Percentiles rank a stretch among this genome's conserved stretches.
Evolutionary conservation across 2,113 vertebrate species (phyloP).

Genomic region (Glaucidium brasilianum): DNA sequence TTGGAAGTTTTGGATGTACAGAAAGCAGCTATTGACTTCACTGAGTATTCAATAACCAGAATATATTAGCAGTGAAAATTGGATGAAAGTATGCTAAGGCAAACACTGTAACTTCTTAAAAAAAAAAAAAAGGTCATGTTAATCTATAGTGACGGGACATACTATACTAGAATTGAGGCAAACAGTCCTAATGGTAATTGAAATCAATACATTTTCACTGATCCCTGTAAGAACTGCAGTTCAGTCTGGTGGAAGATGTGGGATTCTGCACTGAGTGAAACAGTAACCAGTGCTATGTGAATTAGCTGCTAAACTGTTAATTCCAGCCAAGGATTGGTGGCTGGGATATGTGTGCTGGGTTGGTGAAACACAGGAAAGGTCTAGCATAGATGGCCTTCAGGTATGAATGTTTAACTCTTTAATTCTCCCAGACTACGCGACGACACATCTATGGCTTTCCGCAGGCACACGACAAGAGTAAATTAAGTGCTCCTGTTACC

Average conservation of each 20-base stretch:
- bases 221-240: not conserved
- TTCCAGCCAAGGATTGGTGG: not conserved
- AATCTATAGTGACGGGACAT: not conserved
- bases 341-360: not conserved
- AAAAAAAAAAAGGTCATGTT: not conserved
- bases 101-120: not conserved
- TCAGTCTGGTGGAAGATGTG: not conserved
- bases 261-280: not conserved
- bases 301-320: not conserved
- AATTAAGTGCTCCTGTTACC: not conserved
- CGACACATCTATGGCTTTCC: not conserved
- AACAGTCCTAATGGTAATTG: not conserved
- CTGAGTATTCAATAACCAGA: not conserved
- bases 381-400: not conserved
- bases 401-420: not conserved
- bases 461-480: not conserved
- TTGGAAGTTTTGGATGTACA: not conserved
- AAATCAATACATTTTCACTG: not conserved
- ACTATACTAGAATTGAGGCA: not conserved
- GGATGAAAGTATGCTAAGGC: not conserved
- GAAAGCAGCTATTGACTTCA: not conserved
- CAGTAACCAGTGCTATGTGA: not conserved
- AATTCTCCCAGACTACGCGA: not conserved
- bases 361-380: not conserved
- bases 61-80: not conserved